Evolutionary conservation across 1,140 invertebrate genomes (phyloP).

Genomic region (Heliconius himera): DNA sequence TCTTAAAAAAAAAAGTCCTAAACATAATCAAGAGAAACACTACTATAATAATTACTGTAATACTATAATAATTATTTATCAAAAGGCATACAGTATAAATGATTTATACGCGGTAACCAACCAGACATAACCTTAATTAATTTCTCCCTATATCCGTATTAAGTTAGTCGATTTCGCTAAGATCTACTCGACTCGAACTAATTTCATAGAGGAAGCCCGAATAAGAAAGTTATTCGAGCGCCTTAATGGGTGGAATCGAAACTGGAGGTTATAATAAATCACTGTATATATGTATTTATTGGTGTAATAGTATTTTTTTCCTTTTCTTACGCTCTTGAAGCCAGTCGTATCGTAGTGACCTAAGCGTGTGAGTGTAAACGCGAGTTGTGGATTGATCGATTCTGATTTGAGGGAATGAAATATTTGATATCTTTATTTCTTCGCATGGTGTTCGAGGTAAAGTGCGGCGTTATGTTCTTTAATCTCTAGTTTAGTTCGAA

Average conservation of each 20-base stretch:
- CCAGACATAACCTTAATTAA: background rate
- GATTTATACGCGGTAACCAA: conserved; percentile 1
- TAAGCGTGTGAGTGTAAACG: too few relatives aligned
- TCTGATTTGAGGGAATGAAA: too few relatives aligned
- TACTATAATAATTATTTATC: background rate
- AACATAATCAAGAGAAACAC: too few relatives aligned
- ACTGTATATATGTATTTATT: background rate
- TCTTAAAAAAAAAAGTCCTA: too few relatives aligned
- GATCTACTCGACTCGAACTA: conserved; percentile 11
- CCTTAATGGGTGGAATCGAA: conserved; percentile 6
- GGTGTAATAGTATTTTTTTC: background rate
- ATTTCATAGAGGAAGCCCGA: conserved; percentile 15
- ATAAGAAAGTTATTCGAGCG: conserved; percentile 11
- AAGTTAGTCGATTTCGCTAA: conserved; percentile 8
- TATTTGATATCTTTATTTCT: too few relatives aligned
- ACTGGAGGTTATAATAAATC: background rate
- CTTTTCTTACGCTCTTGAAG: too few relatives aligned
- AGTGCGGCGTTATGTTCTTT: too few relatives aligned
- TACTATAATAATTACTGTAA: too few relatives aligned
- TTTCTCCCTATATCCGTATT: conserved; percentile 14
- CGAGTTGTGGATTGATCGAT: too few relatives aligned
- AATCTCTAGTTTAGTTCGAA: too few relatives aligned
- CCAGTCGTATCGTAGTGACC: too few relatives aligned
- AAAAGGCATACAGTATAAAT: background rate
- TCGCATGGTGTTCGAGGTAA: too few relatives aligned